phyloP scores from a whole-genome alignment of 2,888 invertebrate genomes.

The Drosophila eohydei region DNA sequence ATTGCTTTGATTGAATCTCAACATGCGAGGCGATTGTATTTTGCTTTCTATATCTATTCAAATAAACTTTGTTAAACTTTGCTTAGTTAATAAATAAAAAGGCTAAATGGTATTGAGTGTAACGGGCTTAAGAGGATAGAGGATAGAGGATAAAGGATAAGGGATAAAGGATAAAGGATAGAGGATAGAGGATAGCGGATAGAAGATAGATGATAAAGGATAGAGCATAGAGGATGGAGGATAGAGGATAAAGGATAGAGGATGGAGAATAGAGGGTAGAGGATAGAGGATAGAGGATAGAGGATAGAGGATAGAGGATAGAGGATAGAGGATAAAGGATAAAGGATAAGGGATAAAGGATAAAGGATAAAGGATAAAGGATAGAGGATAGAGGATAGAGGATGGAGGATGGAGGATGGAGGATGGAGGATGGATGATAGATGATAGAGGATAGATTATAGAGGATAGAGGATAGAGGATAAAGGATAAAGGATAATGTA shows the following conservation, averaged over 20 bases:
- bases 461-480: too few species aligned
- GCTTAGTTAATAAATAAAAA: background rate
- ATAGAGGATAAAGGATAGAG: background rate
- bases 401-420: too few species aligned
- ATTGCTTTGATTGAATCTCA: slow-evolving; percentile 2
- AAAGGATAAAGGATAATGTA: too few species aligned
- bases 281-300: background rate
- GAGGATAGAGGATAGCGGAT: background rate
- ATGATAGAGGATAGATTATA: too few species aligned
- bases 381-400: too few species aligned
- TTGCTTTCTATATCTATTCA: background rate
- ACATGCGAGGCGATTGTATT: background rate
- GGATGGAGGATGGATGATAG: too few species aligned
- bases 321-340: background rate
- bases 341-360: background rate
- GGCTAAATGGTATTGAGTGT: background rate
- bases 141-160: background rate
- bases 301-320: background rate
- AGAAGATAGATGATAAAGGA: background rate
- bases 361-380: background rate
- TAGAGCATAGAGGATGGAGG: background rate
- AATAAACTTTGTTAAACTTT: background rate
- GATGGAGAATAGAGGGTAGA: background rate
- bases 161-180: background rate
- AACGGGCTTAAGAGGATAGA: background rate